Evolutionary conservation across 2,797 vertebrate species (phyloP).

Genomic region (Arremon brunneinucha): DNA sequence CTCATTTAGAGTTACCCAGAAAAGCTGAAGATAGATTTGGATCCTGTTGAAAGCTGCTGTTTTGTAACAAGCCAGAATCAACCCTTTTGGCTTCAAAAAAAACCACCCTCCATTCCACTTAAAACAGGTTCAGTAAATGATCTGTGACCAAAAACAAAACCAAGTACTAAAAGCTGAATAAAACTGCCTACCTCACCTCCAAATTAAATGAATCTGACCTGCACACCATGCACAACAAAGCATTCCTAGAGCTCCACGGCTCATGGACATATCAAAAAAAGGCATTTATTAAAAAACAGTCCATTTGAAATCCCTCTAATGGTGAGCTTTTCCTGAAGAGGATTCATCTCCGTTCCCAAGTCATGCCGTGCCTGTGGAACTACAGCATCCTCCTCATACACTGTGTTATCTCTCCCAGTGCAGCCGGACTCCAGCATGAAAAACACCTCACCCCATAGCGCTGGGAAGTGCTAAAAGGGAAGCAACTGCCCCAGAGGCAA

Average conservation of each 20-base stretch:
- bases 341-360: neutral
- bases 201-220: constrained; percentile 56
- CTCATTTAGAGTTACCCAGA: constrained; percentile 65
- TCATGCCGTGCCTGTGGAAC: neutral
- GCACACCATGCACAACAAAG: constrained; percentile 5
- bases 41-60: constrained; percentile 50
- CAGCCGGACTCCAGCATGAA: neutral
- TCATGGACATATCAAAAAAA: neutral
- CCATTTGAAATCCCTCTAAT: neutral
- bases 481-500: accelerated
- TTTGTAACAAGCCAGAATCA: constrained; percentile 60
- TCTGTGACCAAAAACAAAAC: constrained; percentile 68
- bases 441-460: neutral
- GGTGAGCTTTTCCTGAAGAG: neutral
- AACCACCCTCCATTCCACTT: constrained; percentile 46
- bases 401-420: neutral
- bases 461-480: neutral
- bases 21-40: constrained; percentile 69
- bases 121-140: constrained; percentile 65
- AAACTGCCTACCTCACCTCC: constrained; percentile 50
- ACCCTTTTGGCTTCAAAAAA: constrained; percentile 41
- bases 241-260: neutral
- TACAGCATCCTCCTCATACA: neutral
- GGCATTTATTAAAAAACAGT: neutral
- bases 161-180: constrained; percentile 53